Evolutionary conservation across 2,797 vertebrate genomes (phyloP).

Genomic region (Anableps anableps): DNA sequence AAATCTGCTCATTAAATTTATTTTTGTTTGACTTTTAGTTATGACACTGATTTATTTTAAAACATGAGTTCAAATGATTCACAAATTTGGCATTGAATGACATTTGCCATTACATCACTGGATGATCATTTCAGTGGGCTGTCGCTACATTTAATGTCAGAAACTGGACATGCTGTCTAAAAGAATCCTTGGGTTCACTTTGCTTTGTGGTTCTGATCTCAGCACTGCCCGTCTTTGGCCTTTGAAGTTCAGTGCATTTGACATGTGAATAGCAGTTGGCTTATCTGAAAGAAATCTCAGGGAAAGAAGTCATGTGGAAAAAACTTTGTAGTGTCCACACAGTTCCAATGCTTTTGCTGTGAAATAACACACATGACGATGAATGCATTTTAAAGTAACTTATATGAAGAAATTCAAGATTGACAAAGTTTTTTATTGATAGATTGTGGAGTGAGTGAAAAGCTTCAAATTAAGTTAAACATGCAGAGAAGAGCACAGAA

Average conservation of each 20-base stretch:
- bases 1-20: constrained; percentile 5
- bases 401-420: constrained; percentile 11
- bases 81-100: neutral
- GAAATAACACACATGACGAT: neutral
- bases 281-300: constrained; percentile 30
- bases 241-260: constrained; percentile 42
- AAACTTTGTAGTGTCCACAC: constrained; percentile 8
- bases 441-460: neutral
- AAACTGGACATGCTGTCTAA: constrained; percentile 28
- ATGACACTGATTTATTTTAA: neutral
- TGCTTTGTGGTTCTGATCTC: constrained; percentile 9
- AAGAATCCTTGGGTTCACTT: constrained; percentile 11
- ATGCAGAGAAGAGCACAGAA: neutral
- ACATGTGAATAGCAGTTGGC: constrained; percentile 51
- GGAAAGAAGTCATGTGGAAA: constrained; percentile 24
- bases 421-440: constrained; percentile 10
- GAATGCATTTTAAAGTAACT: neutral
- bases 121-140: constrained; percentile 19
- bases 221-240: constrained; percentile 8
- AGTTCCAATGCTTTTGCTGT: neutral
- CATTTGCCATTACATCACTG: constrained; percentile 4
- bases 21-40: neutral
- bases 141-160: constrained; percentile 7
- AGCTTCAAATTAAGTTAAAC: neutral
- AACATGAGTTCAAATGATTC: neutral